Percentiles rank a stretch among this genome's conserved stretches.
phyloP scores from a whole-genome alignment of 2,113 vertebrate genomes.

The Ovis canadensis region DNA sequence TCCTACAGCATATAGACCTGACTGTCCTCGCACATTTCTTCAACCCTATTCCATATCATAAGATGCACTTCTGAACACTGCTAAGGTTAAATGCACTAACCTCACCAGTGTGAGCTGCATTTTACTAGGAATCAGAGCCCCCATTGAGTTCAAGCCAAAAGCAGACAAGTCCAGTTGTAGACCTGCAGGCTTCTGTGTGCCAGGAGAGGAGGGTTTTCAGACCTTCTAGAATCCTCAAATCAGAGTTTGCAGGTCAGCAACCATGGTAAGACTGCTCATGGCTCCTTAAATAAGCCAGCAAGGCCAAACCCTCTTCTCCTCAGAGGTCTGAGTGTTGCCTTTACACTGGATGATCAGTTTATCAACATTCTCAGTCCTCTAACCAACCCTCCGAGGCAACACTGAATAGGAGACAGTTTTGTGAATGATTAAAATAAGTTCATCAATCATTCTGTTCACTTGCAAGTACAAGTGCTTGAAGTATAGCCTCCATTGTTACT shows the following conservation, averaged over 20 bases:
- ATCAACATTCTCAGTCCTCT: background rate
- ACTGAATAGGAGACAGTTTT: background rate
- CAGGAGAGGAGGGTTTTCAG: background rate
- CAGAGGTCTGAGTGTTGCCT: background rate
- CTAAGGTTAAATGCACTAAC: background rate
- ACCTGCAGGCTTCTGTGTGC: fast-evolving
- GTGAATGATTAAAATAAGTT: background rate
- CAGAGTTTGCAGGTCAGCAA: background rate
- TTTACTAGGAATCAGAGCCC: background rate
- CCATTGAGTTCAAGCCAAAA: background rate
- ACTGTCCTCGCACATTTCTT: background rate
- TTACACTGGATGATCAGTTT: background rate
- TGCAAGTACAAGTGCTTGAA: background rate
- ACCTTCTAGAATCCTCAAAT: background rate
- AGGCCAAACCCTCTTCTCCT: background rate
- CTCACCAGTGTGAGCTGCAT: background rate
- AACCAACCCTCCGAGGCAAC: background rate
- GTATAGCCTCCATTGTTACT: background rate
- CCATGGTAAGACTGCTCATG: background rate
- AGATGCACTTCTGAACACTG: background rate
- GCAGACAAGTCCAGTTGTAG: background rate
- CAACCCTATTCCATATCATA: background rate
- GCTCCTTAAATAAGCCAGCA: background rate
- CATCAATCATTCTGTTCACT: background rate
- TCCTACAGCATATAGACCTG: background rate